These are phyloP conservation scores for Drosophila rufa DNA, from an alignment of 1,140 invertebrate species.

Conservation along the genomic window DNA sequence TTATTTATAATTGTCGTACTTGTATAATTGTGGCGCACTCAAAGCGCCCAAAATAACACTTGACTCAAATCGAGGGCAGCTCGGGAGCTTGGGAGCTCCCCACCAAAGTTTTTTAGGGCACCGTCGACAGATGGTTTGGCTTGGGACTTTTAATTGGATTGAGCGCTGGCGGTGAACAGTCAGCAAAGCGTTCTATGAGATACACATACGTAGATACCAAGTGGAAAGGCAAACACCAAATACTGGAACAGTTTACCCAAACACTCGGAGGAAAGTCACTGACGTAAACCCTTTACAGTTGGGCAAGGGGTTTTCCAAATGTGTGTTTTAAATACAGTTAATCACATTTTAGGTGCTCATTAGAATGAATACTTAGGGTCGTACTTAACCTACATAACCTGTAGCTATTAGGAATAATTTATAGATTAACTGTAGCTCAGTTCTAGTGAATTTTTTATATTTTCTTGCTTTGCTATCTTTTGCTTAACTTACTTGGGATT, in stretches of 20 bases:
- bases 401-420: not conserved
- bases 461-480: not conserved
- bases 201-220: slow-evolving; percentile 20
- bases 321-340: not conserved
- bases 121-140: slow-evolving; percentile 32
- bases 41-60: slow-evolving; percentile 62
- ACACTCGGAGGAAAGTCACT: slow-evolving; percentile 19
- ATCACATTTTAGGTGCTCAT: no score
- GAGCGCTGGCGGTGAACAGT: slow-evolving; percentile 24
- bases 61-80: slow-evolving; percentile 69
- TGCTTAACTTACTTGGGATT: not conserved
- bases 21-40: slow-evolving; percentile 55
- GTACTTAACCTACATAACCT: not conserved
- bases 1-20: slow-evolving; percentile 75
- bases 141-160: slow-evolving; percentile 64
- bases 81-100: slow-evolving; percentile 1
- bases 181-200: slow-evolving; percentile 39
- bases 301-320: slow-evolving; percentile 3
- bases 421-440: not conserved
- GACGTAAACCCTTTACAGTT: slow-evolving; percentile 13
- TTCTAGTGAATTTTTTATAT: no score
- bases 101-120: slow-evolving; percentile 46
- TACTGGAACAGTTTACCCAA: slow-evolving; percentile 14
- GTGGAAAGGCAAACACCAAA: slow-evolving; percentile 46
- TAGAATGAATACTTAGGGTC: not conserved